Evolutionary conservation across 2,797 vertebrate species (phyloP).

Genomic region (Anomalospiza imberbis): DNA sequence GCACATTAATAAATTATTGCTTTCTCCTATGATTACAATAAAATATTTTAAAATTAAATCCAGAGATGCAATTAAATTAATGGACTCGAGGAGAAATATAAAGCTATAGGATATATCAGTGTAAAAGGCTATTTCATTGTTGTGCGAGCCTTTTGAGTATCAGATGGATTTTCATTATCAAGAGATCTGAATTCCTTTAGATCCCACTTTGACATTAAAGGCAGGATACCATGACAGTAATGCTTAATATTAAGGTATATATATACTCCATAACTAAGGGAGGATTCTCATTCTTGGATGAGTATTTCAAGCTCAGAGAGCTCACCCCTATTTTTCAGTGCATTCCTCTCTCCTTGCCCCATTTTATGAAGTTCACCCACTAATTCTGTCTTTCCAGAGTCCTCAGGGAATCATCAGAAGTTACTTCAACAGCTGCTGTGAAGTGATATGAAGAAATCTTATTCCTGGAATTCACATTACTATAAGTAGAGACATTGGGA

Average conservation of each 20-base stretch:
- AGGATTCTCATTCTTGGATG: neutral
- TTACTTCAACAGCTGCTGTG: neutral
- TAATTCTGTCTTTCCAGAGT: neutral
- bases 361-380: neutral
- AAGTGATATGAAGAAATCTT: neutral
- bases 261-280: neutral
- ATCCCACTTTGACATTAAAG: neutral
- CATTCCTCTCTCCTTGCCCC: neutral
- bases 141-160: neutral
- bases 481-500: neutral
- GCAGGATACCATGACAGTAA: constrained; percentile 4
- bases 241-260: neutral
- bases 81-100: constrained; percentile 21
- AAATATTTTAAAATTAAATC: constrained; percentile 48
- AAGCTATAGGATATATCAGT: constrained; percentile 15
- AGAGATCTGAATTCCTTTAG: neutral
- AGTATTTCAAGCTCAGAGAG: neutral
- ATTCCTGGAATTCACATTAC: neutral
- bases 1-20: constrained; percentile 42
- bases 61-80: constrained; percentile 53
- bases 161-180: constrained; percentile 33
- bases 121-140: constrained; percentile 10
- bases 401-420: neutral
- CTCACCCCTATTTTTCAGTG: neutral
- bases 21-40: constrained; percentile 19